Base-by-base conservation (phyloP, 2,113 vertebrate genomes). In the Saguinus midas region DNA sequence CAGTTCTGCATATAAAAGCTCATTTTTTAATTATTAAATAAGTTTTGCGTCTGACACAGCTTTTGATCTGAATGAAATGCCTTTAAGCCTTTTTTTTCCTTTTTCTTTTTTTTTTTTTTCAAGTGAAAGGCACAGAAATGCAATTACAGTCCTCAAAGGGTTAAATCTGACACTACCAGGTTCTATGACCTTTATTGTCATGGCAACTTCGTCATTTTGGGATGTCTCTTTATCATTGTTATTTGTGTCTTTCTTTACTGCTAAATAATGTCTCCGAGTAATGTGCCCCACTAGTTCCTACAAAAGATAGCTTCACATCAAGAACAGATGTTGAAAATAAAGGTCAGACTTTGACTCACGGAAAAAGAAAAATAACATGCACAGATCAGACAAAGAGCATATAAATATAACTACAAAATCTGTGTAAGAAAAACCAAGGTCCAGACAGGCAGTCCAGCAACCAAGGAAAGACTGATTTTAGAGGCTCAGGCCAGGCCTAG, bases 401-500 rank as follows among this genome's bases (percentile, higher is more conserved):
- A 99, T 99, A 99, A 99, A 99, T 99, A 99, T 97, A 99, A 98
- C 99, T 99, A 99, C 98, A 99, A 99, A 99, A 99, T 99, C 98
- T 99, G 99, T 98, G 99, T 99, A 99, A 99, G 99, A 99, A 99
- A 99, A 99, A 99, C 99, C 99, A 99, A 99, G 99, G 99, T 99
- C 99, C 99, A 99, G 99, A 99, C 99, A 99, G 99, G 99, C 99
- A 99, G 99, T 99, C 99, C 99, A 98, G 99, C 99, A 99, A 99
- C 98, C 98, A 98, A 99, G 99, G 99, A 99, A 99, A 99, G 99
- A 99, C 99, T 99, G 99, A 99, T 99, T 98, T 99, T 98, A 98
- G 99, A 98, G 99, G 99, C 99, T 99, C 99, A 99, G 99, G 99
- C 99, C 98, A 98, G 99, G 99, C 99, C 99, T 99, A 99, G 99